phyloP scores from a whole-genome alignment of 1,140 invertebrate species.

The Samia ricini region DNA sequence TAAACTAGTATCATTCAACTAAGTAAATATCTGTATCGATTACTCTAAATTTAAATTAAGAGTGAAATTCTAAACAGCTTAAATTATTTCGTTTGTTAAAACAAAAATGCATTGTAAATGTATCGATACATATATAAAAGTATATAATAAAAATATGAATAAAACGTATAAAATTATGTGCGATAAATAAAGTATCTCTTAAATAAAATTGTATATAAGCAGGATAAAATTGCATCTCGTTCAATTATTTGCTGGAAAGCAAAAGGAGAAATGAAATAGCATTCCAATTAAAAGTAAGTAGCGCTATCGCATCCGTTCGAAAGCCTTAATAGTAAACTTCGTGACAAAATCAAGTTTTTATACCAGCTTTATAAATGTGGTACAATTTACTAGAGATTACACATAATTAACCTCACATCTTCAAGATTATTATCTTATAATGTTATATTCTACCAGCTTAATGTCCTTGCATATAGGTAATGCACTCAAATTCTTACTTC shows the following conservation, averaged over 20 bases:
- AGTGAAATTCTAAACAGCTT: no score
- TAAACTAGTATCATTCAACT: no score
- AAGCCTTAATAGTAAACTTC: conserved; percentile 50
- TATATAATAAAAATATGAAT: not conserved
- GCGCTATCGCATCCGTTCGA: conserved; percentile 55
- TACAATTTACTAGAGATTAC: conserved; percentile 29
- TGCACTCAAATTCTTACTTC: not conserved
- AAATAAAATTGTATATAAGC: not conserved
- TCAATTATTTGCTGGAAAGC: conserved; percentile 9
- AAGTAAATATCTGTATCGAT: no score
- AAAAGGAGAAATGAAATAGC: conserved; percentile 49
- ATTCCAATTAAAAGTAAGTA: conserved; percentile 61
- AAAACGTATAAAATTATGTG: not conserved
- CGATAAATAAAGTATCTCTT: not conserved
- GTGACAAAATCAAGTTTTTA: conserved; percentile 70
- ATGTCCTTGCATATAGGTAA: not conserved
- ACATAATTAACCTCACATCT: not conserved
- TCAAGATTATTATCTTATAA: not conserved
- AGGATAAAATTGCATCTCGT: not conserved
- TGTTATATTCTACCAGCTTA: not conserved
- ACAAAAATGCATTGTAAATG: no score
- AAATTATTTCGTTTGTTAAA: no score
- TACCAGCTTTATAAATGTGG: conserved; percentile 26
- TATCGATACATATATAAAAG: not conserved
- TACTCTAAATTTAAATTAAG: no score